A percentile compares a stretch with the other conserved stretches of the same genome.
These are phyloP conservation scores for Latrodectus hesperus DNA, from an alignment of 2,888 invertebrate genomes.

Conservation along the genomic window DNA sequence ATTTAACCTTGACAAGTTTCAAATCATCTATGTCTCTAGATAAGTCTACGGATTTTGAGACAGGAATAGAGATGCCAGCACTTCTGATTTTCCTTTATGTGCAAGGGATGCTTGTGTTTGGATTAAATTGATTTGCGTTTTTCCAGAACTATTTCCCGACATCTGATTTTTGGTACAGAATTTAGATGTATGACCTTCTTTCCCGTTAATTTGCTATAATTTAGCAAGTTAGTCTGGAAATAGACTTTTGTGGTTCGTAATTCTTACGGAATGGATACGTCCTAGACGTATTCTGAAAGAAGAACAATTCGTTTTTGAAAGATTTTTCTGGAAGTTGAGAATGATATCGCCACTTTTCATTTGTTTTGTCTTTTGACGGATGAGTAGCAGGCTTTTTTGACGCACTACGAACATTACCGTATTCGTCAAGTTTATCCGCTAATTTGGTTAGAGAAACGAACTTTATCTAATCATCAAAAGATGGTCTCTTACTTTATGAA, in stretches of 20 bases:
- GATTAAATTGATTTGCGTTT: not conserved
- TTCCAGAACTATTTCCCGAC: not conserved
- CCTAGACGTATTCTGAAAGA: not conserved
- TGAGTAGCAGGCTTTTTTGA: not conserved
- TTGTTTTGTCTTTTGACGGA: conserved; percentile 7
- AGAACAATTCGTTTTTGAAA: not conserved
- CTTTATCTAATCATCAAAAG: conserved; percentile 12
- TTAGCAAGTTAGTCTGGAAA: not conserved
- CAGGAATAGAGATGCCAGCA: not conserved
- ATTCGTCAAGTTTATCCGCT: conserved; percentile 16
- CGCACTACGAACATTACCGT: not conserved
- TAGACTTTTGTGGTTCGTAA: not conserved
- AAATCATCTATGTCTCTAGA: not conserved
- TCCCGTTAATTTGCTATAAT: not conserved
- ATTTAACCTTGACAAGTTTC: conserved; percentile 9
- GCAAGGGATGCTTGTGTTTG: not conserved
- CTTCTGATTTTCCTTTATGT: conserved; percentile 1
- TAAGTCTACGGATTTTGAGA: not conserved
- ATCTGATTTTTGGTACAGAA: not conserved
- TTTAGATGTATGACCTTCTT: conserved; percentile 4
- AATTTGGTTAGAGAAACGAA: conserved; percentile 8
- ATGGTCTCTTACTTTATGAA: conserved; percentile 9
- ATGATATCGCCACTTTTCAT: conserved; percentile 2
- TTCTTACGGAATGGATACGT: not conserved
- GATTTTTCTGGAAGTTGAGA: not conserved